Base-by-base conservation (phyloP, 2,888 invertebrate species). In the Pristionchus japonicus region DNA sequence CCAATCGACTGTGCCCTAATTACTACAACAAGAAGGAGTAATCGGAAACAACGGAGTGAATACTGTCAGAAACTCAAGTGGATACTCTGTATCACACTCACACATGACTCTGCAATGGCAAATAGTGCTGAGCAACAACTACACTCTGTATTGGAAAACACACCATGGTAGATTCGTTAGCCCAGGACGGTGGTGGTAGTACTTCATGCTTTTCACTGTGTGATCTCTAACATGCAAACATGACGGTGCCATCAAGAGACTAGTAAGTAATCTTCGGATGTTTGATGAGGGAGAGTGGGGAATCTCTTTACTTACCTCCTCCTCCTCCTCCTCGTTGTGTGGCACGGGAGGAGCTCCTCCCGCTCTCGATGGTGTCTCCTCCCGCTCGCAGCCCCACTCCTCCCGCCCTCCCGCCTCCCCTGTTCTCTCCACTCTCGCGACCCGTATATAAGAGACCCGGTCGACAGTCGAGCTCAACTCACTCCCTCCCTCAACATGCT, bases 221-320 rank as follows among this genome's bases (percentile, higher is more conserved):
- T 77, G 77, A 77, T 77, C 77, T 43, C 77, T 40, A 77, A 77
- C 77, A 77, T 77, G 77, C 77, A 77, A 77, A 77, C 77, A 77
- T 37, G 70, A n/a, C 67, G 34, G 67, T 15, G 67, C 67, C 31
- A 37, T 37, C 74, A 37, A 74, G 37, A n/a, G 77, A 77, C 77
- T 77, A 77, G 77, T 77, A 77, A 77, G 77, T 77, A 77, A 77
- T 77, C 77, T 77, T n/a, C 27, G 43, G 77, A 77, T 77, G 77
- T 77, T 77, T 77, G 77, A 77, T 77, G 77, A 77, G 47, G 77
- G 3, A 34, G 70, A 70, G 67, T 3, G 74, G 11, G 23, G 74
- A 74, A 27, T 77, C 77, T 77, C 77, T 77, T 47, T 77, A 40
- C 43, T 47, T 77, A 40, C 77, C 43, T 77, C 70, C 37, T 43